A percentile compares a stretch with the other conserved stretches of the same genome.
phyloP scores from a whole-genome alignment of 2,797 vertebrate genomes.

The Hylomyscus alleni region DNA sequence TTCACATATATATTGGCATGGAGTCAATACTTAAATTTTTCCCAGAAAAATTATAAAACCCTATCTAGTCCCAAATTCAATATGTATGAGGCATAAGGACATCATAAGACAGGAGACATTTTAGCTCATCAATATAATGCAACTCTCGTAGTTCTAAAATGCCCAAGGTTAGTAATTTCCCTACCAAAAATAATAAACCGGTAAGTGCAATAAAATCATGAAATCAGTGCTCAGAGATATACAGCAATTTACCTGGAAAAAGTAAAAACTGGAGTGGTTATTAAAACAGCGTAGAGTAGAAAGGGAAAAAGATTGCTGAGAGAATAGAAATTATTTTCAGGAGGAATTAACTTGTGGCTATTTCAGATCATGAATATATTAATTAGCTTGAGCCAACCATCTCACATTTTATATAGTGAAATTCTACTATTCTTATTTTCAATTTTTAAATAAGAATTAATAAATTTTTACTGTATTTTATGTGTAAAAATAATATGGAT shows the following conservation, averaged over 20 bases:
- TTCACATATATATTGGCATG: background rate
- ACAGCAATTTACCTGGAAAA: background rate
- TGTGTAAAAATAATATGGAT: background rate
- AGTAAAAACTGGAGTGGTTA: background rate
- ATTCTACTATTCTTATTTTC: background rate
- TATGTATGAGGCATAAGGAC: background rate
- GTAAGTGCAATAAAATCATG: background rate
- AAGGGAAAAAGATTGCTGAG: background rate
- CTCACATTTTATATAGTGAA: background rate
- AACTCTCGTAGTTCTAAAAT: constrained; percentile 21
- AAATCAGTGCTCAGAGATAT: background rate
- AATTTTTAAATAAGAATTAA: background rate
- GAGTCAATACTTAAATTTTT: background rate
- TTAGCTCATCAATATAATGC: background rate
- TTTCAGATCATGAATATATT: background rate
- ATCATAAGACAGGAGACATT: background rate
- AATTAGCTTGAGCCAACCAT: background rate
- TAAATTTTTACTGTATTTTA: background rate
- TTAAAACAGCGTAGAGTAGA: background rate
- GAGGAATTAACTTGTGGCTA: background rate
- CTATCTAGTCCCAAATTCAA: constrained; percentile 7
- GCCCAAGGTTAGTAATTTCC: background rate
- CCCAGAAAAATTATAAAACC: background rate
- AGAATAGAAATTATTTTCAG: background rate
- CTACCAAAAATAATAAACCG: constrained; percentile 2